These are phyloP conservation scores for Schizopygopsis pylzovi DNA, from an alignment of 2,797 vertebrate species.

Conservation along the genomic window DNA sequence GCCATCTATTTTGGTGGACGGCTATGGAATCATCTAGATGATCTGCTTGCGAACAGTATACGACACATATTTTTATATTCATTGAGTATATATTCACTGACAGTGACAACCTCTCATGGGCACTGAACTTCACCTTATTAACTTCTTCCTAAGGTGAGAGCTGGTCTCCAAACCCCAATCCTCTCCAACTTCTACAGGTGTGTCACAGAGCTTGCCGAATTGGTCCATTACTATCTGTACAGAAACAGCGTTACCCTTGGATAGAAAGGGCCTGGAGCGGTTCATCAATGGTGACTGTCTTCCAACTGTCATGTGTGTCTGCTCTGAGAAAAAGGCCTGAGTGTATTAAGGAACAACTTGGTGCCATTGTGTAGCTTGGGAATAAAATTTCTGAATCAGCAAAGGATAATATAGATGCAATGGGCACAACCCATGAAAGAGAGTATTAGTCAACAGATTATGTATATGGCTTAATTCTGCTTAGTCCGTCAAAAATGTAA, in stretches of 20 bases:
- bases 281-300: constrained; percentile 29
- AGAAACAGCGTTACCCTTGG: constrained; percentile 10
- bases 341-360: constrained; percentile 7
- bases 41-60: constrained; percentile 14
- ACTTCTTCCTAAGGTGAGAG: constrained; percentile 14
- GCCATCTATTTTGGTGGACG: constrained; percentile 16
- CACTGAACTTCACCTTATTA: constrained; percentile 30
- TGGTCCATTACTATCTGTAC: constrained; percentile 33
- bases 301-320: constrained; percentile 35
- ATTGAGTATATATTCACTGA: constrained; percentile 25
- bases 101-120: constrained; percentile 38
- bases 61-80: not conserved
- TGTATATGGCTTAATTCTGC: not conserved
- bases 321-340: not conserved
- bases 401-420: not conserved
- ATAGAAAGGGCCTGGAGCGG: constrained; percentile 30
- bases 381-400: not conserved
- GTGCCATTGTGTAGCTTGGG: not conserved
- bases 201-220: constrained; percentile 20
- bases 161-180: constrained; percentile 25
- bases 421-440: not conserved
- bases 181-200: constrained; percentile 20
- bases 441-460: not conserved
- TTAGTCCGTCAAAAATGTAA: not conserved
- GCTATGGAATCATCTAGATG: not conserved